Evolutionary conservation across 1,140 invertebrate species (phyloP), one percentile per base, ranked within the genome.

Genomic region (Xylocopa sonorina): DNA sequence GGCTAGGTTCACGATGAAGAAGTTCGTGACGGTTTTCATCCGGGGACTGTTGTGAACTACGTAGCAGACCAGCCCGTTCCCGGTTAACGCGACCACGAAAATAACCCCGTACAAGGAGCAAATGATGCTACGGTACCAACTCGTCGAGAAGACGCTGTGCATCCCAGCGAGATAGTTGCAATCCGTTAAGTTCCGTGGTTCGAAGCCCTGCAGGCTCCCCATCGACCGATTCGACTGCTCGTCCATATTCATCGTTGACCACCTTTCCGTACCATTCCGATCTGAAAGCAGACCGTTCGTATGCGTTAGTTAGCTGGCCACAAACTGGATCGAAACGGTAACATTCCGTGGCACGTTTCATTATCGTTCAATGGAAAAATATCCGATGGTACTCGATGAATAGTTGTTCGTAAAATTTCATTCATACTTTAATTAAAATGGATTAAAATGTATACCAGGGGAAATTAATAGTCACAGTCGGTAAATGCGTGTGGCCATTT

Each of bases 21-120:
- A 97, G 87, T 98, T 98, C 2, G 97, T 98, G 1, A 98, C 96
- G 0, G 97, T 97, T 79, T 96, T 94, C 97, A 98, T 98, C 43
- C 96, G 94, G 0, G 96, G 95, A 32, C 95, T 96, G 12, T 94
- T 94, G 68, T 96, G 93, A 1, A 98, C 96, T 10, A 97, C 96
- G 88, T 96, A 97, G 89, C 96, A 97, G 7, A 98, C 96, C 3
- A 97, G 94, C 18, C 95, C 95, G 88, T 98, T 98, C 2, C 97
- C 97, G 0, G 95, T 81, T 10, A 98, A 88, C 0, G 97, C 96
- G 1, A 96, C 91, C 2, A 97, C 88, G 74, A 97, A 97, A 10
- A 98, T 95, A 32, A 94, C 90, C 58, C 94, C 94, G 92, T 98
- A 98, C 85, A 97, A 93, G 41, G 96, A 89, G 87, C 96, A 97